A percentile compares a stretch with the other conserved stretches of the same genome.
Evolutionary conservation across 1,140 invertebrate species (phyloP).

Genomic region (Chironomus tepperi): DNA sequence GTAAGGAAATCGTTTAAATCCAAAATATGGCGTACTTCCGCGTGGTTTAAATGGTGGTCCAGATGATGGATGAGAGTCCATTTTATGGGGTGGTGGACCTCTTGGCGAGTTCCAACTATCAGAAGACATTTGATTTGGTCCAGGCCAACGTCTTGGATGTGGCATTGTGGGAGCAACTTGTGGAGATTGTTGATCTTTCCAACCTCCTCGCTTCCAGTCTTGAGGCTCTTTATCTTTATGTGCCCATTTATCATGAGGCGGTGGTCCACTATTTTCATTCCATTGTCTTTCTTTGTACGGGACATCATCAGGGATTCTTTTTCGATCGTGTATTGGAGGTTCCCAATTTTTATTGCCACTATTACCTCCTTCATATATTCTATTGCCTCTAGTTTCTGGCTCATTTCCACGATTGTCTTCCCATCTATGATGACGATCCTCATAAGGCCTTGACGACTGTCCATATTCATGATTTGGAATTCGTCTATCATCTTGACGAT

Average conservation of each 20-base stretch:
- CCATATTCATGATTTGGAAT: slow-evolving; percentile 11
- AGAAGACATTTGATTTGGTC: neutral
- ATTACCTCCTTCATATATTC: neutral
- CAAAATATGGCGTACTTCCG: neutral
- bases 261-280: neutral
- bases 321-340: neutral
- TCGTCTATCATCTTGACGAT: neutral
- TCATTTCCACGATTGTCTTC: neutral
- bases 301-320: neutral
- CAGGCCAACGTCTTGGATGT: neutral
- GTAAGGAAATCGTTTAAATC: neutral
- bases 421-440: neutral
- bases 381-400: neutral
- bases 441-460: neutral
- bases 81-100: neutral
- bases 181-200: slow-evolving; percentile 2
- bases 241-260: neutral
- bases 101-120: neutral
- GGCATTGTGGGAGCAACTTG: neutral
- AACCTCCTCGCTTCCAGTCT: neutral
- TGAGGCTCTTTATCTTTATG: slow-evolving; percentile 3
- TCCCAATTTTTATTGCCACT: neutral
- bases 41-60: neutral
- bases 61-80: neutral
- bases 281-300: neutral